phyloP scores from a whole-genome alignment of 1,140 invertebrate genomes.

The Cecropterus lyciades region DNA sequence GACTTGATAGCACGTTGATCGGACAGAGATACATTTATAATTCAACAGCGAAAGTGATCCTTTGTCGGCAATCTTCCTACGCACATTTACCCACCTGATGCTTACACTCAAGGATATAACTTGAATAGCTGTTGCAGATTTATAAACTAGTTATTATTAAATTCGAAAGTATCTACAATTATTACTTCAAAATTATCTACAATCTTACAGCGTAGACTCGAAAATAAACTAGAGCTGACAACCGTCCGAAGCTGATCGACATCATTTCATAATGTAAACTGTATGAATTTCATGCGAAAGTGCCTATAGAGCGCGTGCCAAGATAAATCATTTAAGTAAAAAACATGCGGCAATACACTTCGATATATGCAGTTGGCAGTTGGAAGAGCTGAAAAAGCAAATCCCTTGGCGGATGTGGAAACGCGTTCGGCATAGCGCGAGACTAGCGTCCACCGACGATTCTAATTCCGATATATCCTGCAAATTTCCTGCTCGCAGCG shows the following conservation, averaged over 20 bases:
- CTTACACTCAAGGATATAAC: neutral
- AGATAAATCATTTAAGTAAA: neutral
- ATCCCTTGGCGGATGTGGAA: slow-evolving; percentile 56
- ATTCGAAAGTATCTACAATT: too few species aligned
- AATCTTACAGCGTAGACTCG: too few species aligned
- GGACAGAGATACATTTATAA: slow-evolving; percentile 28
- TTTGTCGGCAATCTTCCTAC: slow-evolving; percentile 3
- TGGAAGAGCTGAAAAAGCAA: slow-evolving; percentile 24
- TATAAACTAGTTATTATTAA: too few species aligned
- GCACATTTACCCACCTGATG: slow-evolving; percentile 28
- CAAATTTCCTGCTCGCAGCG: slow-evolving; percentile 50
- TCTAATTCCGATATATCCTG: slow-evolving; percentile 66
- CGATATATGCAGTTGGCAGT: slow-evolving; percentile 11
- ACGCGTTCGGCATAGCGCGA: slow-evolving; percentile 57
- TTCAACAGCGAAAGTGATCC: slow-evolving; percentile 30
- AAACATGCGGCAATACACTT: slow-evolving; percentile 15
- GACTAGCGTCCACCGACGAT: slow-evolving; percentile 56
- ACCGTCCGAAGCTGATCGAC: too few species aligned
- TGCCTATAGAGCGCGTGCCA: slow-evolving; percentile 1
- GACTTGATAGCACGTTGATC: slow-evolving; percentile 40
- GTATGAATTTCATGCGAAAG: neutral
- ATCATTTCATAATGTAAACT: too few species aligned
- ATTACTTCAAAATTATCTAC: too few species aligned
- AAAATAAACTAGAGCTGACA: too few species aligned
- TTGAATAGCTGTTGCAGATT: too few species aligned